Evolutionary conservation across 2,888 invertebrate genomes (phyloP), one percentile per base, ranked within the genome.

Genomic region (Lasioglossum malachurum): DNA sequence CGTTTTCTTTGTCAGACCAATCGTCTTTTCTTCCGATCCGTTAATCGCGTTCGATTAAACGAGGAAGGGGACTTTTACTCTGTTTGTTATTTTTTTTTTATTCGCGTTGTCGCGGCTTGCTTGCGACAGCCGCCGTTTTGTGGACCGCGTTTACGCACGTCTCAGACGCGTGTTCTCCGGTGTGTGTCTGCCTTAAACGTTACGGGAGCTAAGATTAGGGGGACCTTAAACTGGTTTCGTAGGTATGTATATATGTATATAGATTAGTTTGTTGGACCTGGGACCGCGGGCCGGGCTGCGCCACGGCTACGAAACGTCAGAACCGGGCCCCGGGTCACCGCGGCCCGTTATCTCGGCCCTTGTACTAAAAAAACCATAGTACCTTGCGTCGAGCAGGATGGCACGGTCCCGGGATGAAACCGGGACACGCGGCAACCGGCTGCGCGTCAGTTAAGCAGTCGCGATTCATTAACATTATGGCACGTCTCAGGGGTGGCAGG

Each of bases 401-500:
- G 12, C 27, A 64, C 38, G 19, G 38, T 38, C 60, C 57, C 49
- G 44, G 44, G 0, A 8, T 19, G 10, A 19, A 31, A 23, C 69
- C 69, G 38, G 69, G 38, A 69, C 67, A 8, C 69, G 38, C 3
- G 35, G 19, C 57, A 72, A 23, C n/a, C 75, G 35, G 74, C 60
- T 76, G 27, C 84, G 80, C 79, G 73, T 86, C 77, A 75, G 38
- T 87, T 88, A 89, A 38, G 81, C 87, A 86, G 85, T 84, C 87
- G 84, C 57, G 69, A 46, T 77, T 83, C 83, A 77, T 83, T 90
- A 91, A 78, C 81, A 92, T 94, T 95, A 95, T 95, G 94, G 94
- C 94, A 95, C 94, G 94, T 93, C 89, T 93, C 91, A 89, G 93
- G 92, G 92, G 88, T 88, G 90, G 85, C 88, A 81, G 78, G 79